Evolutionary conservation across 2,113 vertebrate species (phyloP).

Genomic region (Vidua macroura): DNA sequence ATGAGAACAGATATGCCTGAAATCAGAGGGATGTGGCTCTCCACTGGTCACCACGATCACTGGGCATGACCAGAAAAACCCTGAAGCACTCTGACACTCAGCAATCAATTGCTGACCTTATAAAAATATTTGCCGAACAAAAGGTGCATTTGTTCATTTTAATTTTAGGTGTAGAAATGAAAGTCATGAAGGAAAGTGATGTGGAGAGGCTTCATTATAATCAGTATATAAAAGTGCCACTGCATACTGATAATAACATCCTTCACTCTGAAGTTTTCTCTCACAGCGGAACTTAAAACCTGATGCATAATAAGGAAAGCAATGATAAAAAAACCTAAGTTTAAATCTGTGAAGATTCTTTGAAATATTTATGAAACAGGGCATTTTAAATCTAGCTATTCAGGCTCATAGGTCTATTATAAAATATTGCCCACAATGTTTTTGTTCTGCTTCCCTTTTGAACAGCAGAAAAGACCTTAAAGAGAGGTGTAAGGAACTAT

Average conservation of each 20-base stretch:
- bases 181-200: neutral
- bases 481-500: neutral
- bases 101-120: neutral
- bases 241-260: neutral
- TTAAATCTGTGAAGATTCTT: neutral
- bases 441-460: neutral
- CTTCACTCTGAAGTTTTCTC: neutral
- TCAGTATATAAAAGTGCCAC: neutral
- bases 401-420: neutral
- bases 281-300: neutral
- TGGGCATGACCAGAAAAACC: neutral
- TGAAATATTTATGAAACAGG: conserved; percentile 6
- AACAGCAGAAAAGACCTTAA: neutral
- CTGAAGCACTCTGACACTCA: neutral
- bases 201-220: neutral
- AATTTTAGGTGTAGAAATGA: neutral
- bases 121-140: neutral
- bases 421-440: conserved; percentile 13
- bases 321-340: neutral
- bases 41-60: accelerated
- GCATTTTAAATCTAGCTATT: neutral
- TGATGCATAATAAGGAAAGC: neutral
- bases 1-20: neutral
- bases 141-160: neutral
- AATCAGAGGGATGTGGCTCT: neutral